Conservation (phyloP, 1,140 invertebrate genomes). For the Tetramorium simillimum region DNA sequence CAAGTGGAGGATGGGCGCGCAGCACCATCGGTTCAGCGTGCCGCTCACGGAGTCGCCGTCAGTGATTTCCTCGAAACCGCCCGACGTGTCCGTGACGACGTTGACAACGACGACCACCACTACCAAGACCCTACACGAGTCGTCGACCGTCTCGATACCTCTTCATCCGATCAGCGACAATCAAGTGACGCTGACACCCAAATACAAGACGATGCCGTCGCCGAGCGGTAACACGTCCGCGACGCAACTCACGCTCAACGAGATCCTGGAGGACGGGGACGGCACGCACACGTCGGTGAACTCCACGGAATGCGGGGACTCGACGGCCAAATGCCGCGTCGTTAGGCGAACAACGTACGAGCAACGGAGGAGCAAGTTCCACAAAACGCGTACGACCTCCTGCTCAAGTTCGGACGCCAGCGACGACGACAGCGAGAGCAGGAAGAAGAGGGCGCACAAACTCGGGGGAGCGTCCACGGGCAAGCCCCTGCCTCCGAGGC, state of each 20-base stretch:
- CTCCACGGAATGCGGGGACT: slow-evolving; percentile 17
- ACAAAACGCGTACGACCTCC: slow-evolving; percentile 92
- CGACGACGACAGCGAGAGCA: slow-evolving; percentile 94
- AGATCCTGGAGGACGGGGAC: slow-evolving; percentile 90
- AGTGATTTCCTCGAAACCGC: slow-evolving; percentile 57
- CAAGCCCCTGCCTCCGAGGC: slow-evolving; percentile 87
- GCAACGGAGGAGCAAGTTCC: slow-evolving; percentile 89
- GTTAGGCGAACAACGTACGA: slow-evolving; percentile 85
- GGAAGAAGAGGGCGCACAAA: slow-evolving; percentile 92
- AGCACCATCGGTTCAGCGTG: slow-evolving; percentile 66
- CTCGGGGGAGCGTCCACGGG: slow-evolving; percentile 86
- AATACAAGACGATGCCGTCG: slow-evolving; percentile 87
- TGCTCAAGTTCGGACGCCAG: slow-evolving; percentile 96
- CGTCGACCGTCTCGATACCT: slow-evolving; percentile 87
- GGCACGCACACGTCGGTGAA: slow-evolving; percentile 41
- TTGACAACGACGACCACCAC: slow-evolving; percentile 55
- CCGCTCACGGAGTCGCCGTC: slow-evolving; percentile 25
- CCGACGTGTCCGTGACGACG: slow-evolving; percentile 67
- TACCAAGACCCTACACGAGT: slow-evolving; percentile 86
- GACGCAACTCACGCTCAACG: slow-evolving; percentile 88
- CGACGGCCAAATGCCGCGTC: slow-evolving; percentile 75
- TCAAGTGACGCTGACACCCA: slow-evolving; percentile 79
- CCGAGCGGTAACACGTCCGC: slow-evolving; percentile 81
- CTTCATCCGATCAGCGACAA: slow-evolving; percentile 80
- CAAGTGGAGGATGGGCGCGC: slow-evolving; percentile 77